These are phyloP conservation scores for Tanypteryx hageni DNA, from an alignment of 2,888 invertebrate species.

Conservation along the genomic window DNA sequence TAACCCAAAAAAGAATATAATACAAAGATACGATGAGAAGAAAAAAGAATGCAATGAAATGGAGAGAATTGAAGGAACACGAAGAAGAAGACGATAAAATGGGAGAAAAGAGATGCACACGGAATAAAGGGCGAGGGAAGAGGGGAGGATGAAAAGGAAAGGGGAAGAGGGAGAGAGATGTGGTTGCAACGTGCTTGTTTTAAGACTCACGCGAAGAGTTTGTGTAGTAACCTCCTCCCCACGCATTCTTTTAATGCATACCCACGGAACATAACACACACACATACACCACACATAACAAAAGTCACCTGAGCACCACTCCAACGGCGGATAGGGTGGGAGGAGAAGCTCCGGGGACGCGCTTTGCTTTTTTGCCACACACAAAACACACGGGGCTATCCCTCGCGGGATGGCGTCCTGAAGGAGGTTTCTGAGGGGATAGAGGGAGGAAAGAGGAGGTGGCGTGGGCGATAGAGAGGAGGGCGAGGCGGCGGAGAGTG, in stretches of 20 bases:
- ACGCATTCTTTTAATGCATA: constrained; percentile 31
- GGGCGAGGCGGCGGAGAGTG: background rate
- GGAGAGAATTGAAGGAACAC: background rate
- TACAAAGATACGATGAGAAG: too few species aligned
- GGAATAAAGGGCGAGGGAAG: background rate
- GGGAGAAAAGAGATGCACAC: background rate
- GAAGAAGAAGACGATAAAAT: background rate
- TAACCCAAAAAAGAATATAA: too few species aligned
- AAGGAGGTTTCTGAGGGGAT: too few species aligned
- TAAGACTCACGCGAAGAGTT: background rate
- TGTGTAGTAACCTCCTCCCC: constrained; percentile 25
- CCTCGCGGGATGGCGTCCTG: too few species aligned
- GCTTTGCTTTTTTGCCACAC: constrained; percentile 2
- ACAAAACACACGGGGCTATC: background rate
- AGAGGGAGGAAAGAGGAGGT: background rate
- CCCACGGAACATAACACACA: constrained; percentile 34
- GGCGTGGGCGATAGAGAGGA: background rate
- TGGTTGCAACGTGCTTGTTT: background rate
- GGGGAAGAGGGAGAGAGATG: background rate
- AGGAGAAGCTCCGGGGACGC: background rate
- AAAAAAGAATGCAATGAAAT: background rate
- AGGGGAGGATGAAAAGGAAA: background rate
- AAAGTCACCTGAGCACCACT: constrained; percentile 57
- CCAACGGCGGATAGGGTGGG: background rate
- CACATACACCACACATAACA: background rate